Evolutionary conservation across 2,888 invertebrate genomes (phyloP), one percentile per base, ranked within the genome.

Genomic region (Napeogenes inachia): DNA sequence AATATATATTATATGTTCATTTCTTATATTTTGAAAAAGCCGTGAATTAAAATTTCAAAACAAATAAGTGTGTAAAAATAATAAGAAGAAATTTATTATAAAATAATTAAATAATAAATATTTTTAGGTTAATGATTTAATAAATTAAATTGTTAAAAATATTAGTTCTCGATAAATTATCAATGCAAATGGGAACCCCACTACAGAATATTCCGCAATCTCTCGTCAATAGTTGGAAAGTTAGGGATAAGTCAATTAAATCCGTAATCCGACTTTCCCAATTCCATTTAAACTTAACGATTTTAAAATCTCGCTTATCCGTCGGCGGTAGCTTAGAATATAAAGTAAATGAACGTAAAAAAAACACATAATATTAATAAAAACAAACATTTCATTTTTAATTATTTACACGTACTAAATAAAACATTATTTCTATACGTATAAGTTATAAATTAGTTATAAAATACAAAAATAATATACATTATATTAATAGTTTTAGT

Each of bases 191-290:
- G 6, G 6, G 4, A 35, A 35, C 4, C 6, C 6, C 35, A 10
- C 42, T 10, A 42, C 10, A 42, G 42, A 10, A 10, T 2, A 42
- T 42, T 42, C 1, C 5, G 38, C 38, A 38, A 6, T 38, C 42
- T 42, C 8, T 10, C 3, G 42, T 42, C 42, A 50, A 50, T 13
- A 50, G 10, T 8, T 21, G 30, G 21, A 21, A 21, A 21, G 21
- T 21, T 21, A 21, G 13, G 55, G 21, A 8, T 55, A 63, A 60
- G 57, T 63, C 63, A 63, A 63, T 63, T 63, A 63, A 60, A 55
- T 56, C 55, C 33, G 54, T 58, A 60, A 63, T 50, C 50, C 42
- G 57, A 63, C 45, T 58, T 60, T 50, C 45, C 45, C 30, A 45
- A 63, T 56, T 60, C 47, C 12, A 35, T 60, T 60, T 55, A 56